Evolutionary conservation across 1,140 invertebrate genomes (phyloP).

Genomic region (Drosophila guanche): DNA sequence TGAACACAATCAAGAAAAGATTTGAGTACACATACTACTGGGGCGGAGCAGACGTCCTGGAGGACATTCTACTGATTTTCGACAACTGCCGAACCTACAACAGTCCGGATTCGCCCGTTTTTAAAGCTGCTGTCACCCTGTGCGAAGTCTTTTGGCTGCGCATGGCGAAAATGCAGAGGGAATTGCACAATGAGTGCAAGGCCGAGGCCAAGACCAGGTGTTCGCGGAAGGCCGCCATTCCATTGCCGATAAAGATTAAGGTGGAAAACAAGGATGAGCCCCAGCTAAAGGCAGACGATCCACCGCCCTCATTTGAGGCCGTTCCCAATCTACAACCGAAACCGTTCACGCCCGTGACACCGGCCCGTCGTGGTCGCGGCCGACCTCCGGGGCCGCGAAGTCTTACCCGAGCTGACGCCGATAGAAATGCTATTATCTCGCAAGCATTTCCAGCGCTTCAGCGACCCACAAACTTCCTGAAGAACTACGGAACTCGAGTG

Average conservation of each 20-base stretch:
- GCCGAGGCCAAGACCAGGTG: constrained; percentile 5
- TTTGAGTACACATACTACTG: constrained; percentile 41
- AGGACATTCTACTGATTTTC: constrained; percentile 35
- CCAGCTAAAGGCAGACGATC: too few relatives aligned
- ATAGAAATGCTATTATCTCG: too few relatives aligned
- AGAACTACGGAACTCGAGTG: too few relatives aligned
- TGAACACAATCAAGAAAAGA: constrained; percentile 34
- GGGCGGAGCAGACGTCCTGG: constrained; percentile 23
- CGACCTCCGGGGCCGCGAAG: too few relatives aligned
- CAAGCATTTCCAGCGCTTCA: too few relatives aligned
- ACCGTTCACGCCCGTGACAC: too few relatives aligned
- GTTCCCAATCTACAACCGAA: too few relatives aligned
- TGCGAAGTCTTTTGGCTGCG: neutral
- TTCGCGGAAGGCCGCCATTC: neutral
- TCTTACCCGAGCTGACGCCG: too few relatives aligned
- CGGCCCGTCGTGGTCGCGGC: too few relatives aligned
- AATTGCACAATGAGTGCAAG: constrained; percentile 13
- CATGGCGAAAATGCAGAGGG: neutral
- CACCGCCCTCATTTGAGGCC: too few relatives aligned
- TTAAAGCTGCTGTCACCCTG: constrained; percentile 19
- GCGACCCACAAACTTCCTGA: too few relatives aligned
- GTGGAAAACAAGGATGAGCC: neutral
- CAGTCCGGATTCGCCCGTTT: constrained; percentile 8
- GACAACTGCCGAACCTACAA: constrained; percentile 35
- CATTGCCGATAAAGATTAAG: neutral